Evolutionary conservation across 2,113 vertebrate genomes (phyloP).

Genomic region (Cinclus mexicanus): DNA sequence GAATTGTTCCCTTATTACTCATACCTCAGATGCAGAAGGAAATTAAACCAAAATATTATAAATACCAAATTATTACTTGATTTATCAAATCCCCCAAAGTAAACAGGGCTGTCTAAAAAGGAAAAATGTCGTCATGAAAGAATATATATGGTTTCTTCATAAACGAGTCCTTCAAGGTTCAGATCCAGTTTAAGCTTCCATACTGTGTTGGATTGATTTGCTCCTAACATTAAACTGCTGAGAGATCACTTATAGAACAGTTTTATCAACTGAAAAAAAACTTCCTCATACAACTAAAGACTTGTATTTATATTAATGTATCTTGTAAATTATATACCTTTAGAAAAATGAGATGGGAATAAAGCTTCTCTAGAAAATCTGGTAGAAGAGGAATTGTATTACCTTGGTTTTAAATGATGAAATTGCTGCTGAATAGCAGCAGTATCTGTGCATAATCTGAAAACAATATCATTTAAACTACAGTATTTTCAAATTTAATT

Average conservation of each 20-base stretch:
- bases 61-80: neutral
- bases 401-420: neutral
- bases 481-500: neutral
- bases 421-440: neutral
- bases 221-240: neutral
- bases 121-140: neutral
- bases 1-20: neutral
- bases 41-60: neutral
- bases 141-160: neutral
- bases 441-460: neutral
- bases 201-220: neutral
- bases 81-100: neutral
- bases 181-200: neutral
- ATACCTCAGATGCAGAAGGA: neutral
- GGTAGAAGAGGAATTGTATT: neutral
- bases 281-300: neutral
- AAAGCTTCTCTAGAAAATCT: neutral
- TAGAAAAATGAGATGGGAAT: neutral
- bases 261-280: neutral
- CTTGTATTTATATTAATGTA: neutral
- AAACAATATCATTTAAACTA: neutral
- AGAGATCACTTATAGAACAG: neutral
- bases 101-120: neutral
- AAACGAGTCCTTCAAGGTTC: neutral
- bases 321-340: neutral